A percentile compares a stretch with the other conserved stretches of the same genome.
Conservation (phyloP, 2,888 invertebrate genomes). For the Tinea pellionella region DNA sequence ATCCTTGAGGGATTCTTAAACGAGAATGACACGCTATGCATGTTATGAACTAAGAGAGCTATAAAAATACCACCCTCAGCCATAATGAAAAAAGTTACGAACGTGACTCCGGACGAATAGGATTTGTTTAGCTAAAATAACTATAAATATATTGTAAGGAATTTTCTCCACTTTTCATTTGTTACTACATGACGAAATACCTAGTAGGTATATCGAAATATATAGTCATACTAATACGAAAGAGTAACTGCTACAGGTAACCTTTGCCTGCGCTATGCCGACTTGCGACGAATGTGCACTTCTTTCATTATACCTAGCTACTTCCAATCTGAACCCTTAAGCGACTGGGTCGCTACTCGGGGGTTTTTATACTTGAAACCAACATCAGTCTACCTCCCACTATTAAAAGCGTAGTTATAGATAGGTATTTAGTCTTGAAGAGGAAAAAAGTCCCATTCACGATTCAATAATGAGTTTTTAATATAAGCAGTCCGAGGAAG, state of each 20-base stretch:
- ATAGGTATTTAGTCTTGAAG: no score
- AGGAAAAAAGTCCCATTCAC: neutral
- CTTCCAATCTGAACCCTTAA: no score
- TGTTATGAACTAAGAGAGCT: neutral
- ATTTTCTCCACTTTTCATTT: neutral
- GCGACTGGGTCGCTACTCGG: no score
- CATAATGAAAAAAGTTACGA: constrained; percentile 13
- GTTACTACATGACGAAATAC: neutral
- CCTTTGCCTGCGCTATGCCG: no score
- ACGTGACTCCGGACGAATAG: neutral
- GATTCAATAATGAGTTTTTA: constrained; percentile 14
- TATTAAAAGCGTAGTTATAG: no score
- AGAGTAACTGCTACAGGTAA: no score
- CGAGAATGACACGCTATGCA: neutral
- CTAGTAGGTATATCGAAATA: no score
- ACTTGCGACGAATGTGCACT: no score
- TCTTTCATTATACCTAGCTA: no score
- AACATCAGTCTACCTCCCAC: no score
- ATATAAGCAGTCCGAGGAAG: constrained; percentile 10
- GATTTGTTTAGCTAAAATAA: neutral
- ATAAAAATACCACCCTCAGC: neutral
- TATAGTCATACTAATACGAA: no score
- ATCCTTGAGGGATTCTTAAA: neutral
- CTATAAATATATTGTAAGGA: neutral
- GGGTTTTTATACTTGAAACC: no score